Base-by-base conservation (phyloP, 2,888 invertebrate species). In the Andrena minutula region DNA sequence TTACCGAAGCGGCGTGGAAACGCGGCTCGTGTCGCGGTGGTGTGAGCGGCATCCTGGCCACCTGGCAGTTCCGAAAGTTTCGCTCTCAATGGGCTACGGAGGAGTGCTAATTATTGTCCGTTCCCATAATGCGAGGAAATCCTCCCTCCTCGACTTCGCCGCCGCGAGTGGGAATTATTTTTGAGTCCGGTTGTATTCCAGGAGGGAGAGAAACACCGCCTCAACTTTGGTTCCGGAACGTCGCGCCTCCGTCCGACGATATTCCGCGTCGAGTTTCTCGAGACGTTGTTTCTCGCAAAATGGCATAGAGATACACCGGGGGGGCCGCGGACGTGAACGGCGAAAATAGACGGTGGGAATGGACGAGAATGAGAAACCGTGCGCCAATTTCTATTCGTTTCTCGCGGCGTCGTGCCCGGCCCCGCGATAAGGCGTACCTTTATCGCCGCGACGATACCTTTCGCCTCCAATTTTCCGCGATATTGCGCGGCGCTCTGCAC, bases 61-160 rank as follows among this genome's bases (percentile, higher is more conserved):
- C 60, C 41, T 60, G 58, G 51, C 41, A 84, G 76, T 86, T 77
- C 72, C 76, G 20, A 82, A 88, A 88, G 79, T 86, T 86, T 56
- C 53, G 53, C 60, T 53, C 53, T 82, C 76, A 86, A 82, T 82
- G 79, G 70, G 51, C 79, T 66, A 32, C 69, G 47, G 66, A 82
- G 79, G 68, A 79, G 84, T 68, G 79, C 79, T 87, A 86, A 87
- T 87, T 88, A 86, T 83, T 83, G 75, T 78, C 75, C 66, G 23
- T 56, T 12, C 30, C 41, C 47, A 6, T 68, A 77, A 74, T 70
- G 58, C 74, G 47, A 58, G 35, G 68, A 28, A 82, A 82, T 83
- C 64, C 58, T 78, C 64, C 32, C 41, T 28, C 41, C 41, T 63
- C 73, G 32, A 74, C 61, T 58, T 51, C 16, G n/a, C 20, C 28